Conservation (phyloP, 2,888 invertebrate genomes). For the Caenorhabditis sp. region DNA sequence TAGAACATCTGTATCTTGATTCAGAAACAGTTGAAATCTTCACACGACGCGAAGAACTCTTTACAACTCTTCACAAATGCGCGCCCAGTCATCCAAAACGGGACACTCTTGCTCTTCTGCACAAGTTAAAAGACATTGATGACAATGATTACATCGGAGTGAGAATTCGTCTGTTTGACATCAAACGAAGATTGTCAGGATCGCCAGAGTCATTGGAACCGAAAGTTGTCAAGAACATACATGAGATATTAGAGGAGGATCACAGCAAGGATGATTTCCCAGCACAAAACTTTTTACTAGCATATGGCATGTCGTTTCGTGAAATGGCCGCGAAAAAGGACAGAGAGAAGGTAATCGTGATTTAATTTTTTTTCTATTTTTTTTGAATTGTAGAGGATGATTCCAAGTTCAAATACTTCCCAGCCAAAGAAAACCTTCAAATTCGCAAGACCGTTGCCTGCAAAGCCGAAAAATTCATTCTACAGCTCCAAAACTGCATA, state of each 20-base stretch:
- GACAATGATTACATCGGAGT: constrained; percentile 5
- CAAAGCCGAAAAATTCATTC: too few relatives aligned
- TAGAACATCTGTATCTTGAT: neutral
- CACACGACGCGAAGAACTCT: constrained; percentile 11
- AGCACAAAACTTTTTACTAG: neutral
- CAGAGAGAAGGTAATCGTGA: neutral
- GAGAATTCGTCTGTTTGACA: too few relatives aligned
- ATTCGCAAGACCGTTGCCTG: too few relatives aligned
- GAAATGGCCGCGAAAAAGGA: neutral
- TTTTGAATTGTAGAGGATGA: too few relatives aligned
- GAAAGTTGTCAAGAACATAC: neutral
- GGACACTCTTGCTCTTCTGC: neutral
- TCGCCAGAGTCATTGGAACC: neutral
- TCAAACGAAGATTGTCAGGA: neutral
- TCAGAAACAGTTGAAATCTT: constrained; percentile 19
- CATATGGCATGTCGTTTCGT: too few relatives aligned
- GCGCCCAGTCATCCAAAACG: neutral
- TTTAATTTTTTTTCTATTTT: too few relatives aligned
- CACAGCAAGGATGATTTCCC: neutral
- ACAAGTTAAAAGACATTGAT: constrained; percentile 1
- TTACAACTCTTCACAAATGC: neutral
- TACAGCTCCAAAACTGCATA: too few relatives aligned
- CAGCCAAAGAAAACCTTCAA: too few relatives aligned
- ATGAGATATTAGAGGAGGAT: neutral
- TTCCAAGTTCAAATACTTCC: too few relatives aligned